Percentiles rank a stretch among this genome's conserved stretches.
Evolutionary conservation across 2,888 invertebrate species (phyloP).

Genomic region (Onchidella celtica): DNA sequence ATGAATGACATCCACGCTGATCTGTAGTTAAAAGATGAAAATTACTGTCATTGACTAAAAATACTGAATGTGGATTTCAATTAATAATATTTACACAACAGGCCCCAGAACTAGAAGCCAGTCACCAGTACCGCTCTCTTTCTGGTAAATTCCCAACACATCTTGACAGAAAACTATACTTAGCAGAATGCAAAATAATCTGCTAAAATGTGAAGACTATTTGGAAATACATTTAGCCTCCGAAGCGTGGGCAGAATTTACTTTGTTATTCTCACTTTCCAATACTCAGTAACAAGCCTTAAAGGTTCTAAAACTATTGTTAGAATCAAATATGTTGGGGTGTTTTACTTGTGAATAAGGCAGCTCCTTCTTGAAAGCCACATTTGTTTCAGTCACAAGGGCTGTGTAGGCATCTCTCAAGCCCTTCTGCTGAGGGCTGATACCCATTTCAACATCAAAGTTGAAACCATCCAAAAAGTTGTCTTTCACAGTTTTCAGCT

Average conservation of each 20-base stretch:
- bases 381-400: background rate
- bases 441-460: constrained; percentile 13
- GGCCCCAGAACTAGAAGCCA: background rate
- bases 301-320: too few species aligned
- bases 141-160: too few species aligned
- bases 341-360: constrained; percentile 76
- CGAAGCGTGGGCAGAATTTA: too few species aligned
- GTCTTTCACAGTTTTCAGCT: background rate
- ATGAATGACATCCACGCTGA: constrained; percentile 80
- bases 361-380: constrained; percentile 64
- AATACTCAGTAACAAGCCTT: too few species aligned
- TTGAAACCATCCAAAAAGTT: constrained; percentile 24
- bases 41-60: too few species aligned
- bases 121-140: too few species aligned
- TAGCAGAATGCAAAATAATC: background rate
- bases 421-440: background rate
- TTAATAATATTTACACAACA: background rate
- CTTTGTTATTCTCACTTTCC: too few species aligned
- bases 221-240: too few species aligned
- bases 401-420: constrained; percentile 14
- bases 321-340: too few species aligned
- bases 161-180: background rate
- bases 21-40: constrained; percentile 59
- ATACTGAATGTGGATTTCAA: too few species aligned
- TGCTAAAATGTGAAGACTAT: background rate